These are phyloP conservation scores for Hydriomena furcata DNA, from an alignment of 2,888 invertebrate species.

Conservation along the genomic window DNA sequence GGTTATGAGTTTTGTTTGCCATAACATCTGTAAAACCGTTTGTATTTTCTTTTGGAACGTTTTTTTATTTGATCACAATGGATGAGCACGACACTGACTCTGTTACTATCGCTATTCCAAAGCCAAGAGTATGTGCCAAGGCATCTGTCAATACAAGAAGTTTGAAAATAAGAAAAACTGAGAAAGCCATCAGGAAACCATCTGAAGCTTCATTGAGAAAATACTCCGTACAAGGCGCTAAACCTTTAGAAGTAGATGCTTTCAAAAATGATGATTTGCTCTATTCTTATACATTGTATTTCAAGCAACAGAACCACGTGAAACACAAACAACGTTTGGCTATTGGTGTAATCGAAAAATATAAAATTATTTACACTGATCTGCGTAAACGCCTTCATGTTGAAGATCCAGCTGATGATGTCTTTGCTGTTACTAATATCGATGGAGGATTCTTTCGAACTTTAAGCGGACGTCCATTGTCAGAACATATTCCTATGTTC, in stretches of 20 bases:
- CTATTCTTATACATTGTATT: constrained; percentile 55
- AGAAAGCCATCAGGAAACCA: constrained; percentile 34
- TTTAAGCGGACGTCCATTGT: constrained; percentile 47
- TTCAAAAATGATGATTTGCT: constrained; percentile 52
- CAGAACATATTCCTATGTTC: constrained; percentile 46
- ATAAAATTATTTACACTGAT: constrained; percentile 55
- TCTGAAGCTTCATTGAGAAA: constrained; percentile 38
- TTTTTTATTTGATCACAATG: constrained; percentile 26
- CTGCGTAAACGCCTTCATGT: constrained; percentile 48
- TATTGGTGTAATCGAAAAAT: constrained; percentile 50
- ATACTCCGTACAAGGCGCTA: constrained; percentile 43
- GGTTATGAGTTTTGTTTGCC: constrained; percentile 11
- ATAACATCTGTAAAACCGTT: background rate
- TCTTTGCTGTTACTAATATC: constrained; percentile 51
- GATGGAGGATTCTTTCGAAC: constrained; percentile 56
- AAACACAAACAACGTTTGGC: constrained; percentile 45
- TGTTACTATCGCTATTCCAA: constrained; percentile 48
- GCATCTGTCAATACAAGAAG: constrained; percentile 27
- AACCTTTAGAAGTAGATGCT: constrained; percentile 42
- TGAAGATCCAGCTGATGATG: constrained; percentile 46
- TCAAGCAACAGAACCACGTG: constrained; percentile 48
- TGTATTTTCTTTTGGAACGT: background rate
- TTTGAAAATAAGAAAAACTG: constrained; percentile 23
- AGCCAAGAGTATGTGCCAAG: constrained; percentile 38
- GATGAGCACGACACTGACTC: constrained; percentile 44